Evolutionary conservation across 2,888 invertebrate species (phyloP).

Genomic region (Tenthredo livida): DNA sequence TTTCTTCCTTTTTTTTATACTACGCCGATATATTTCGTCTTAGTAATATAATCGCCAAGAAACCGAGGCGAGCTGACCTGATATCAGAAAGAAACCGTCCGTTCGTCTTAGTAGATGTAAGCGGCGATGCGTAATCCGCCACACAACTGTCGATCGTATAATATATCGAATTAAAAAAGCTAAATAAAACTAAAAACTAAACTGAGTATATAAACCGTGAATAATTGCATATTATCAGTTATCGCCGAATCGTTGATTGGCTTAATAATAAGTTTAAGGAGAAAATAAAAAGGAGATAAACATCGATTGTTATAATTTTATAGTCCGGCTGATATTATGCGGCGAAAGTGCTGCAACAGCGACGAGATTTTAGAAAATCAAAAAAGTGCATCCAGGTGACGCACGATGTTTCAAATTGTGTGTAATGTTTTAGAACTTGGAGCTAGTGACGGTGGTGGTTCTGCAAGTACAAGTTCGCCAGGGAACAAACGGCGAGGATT

Average conservation of each 20-base stretch:
- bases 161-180: not conserved
- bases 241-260: not conserved
- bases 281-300: not conserved
- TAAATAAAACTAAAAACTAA: not conserved
- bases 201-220: slow-evolving; percentile 13
- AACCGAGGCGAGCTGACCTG: not conserved
- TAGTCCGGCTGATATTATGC: not conserved
- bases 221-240: not conserved
- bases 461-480: slow-evolving; percentile 86
- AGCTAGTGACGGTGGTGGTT: slow-evolving; percentile 82
- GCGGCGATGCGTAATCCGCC: not conserved
- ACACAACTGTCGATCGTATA: not conserved
- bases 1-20: not conserved
- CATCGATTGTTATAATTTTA: not conserved
- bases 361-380: not conserved
- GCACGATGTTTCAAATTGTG: slow-evolving; percentile 49
- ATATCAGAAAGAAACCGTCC: slow-evolving; percentile 33
- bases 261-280: not conserved
- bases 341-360: not conserved
- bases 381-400: slow-evolving; percentile 8
- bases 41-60: slow-evolving; percentile 8
- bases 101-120: slow-evolving; percentile 13
- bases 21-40: slow-evolving; percentile 3
- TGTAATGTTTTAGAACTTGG: slow-evolving; percentile 82
- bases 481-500: slow-evolving; percentile 92